phyloP scores from a whole-genome alignment of 2,888 invertebrate species.

The Lepidocyrtinus sp. region DNA sequence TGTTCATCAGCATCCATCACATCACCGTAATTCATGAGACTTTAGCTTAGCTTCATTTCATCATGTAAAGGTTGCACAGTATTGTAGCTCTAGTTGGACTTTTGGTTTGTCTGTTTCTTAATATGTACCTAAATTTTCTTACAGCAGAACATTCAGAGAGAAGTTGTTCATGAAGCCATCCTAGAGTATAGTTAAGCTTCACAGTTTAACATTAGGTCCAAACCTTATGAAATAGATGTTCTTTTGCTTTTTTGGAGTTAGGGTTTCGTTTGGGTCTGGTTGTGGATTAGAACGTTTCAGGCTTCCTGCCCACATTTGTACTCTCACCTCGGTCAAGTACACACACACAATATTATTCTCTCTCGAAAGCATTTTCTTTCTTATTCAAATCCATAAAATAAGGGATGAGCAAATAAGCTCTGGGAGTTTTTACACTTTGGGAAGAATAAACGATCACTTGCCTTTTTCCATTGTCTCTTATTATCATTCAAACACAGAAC shows the following conservation, averaged over 20 bases:
- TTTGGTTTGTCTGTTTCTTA: no score
- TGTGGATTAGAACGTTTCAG: constrained; percentile 23
- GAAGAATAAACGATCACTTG: not conserved
- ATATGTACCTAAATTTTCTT: constrained; percentile 10
- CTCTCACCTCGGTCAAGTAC: constrained; percentile 58
- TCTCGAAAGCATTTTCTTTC: not conserved
- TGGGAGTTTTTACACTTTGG: no score
- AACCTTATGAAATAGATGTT: constrained; percentile 20
- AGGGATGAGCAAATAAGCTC: no score
- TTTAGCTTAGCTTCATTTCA: no score
- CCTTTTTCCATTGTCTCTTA: not conserved
- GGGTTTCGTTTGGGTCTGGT: constrained; percentile 28
- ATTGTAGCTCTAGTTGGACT: no score
- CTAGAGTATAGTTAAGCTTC: not conserved
- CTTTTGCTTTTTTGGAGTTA: constrained; percentile 10
- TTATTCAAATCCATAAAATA: not conserved
- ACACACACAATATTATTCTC: constrained; percentile 21
- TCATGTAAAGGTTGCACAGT: no score
- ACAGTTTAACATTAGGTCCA: constrained; percentile 8
- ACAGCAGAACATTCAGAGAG: no score
- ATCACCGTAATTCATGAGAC: no score
- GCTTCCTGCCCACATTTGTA: constrained; percentile 51
- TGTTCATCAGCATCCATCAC: constrained; percentile 2
- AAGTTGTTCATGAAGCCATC: not conserved
- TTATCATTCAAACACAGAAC: not conserved